phyloP scores from a whole-genome alignment of 2,113 vertebrate genomes.

The Mormyrus lacerda region DNA sequence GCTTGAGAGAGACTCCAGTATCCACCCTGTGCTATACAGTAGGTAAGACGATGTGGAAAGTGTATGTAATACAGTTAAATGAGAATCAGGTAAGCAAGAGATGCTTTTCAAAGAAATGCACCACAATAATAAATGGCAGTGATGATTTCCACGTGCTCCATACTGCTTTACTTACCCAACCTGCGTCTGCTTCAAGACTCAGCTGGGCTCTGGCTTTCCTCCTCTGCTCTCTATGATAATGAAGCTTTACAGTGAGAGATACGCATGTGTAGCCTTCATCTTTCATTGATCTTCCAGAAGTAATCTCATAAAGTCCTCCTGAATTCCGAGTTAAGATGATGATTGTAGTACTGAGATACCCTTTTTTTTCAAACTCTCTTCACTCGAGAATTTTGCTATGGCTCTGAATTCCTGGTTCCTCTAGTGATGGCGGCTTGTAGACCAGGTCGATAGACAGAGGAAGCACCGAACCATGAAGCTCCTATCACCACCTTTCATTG shows the following conservation, averaged over 20 bases:
- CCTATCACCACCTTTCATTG: background rate
- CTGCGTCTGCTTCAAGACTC: background rate
- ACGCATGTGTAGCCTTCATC: background rate
- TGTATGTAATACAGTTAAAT: background rate
- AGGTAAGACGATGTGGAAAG: background rate
- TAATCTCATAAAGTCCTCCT: background rate
- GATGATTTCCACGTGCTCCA: background rate
- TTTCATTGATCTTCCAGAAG: background rate
- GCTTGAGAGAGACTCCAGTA: background rate
- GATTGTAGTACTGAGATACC: background rate
- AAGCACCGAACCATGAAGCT: background rate
- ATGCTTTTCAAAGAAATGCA: background rate
- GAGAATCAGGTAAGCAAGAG: background rate
- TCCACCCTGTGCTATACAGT: background rate
- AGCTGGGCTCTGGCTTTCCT: background rate
- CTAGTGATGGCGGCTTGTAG: background rate
- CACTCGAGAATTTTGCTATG: background rate
- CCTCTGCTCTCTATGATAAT: background rate
- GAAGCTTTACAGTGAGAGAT: background rate
- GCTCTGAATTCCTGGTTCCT: background rate
- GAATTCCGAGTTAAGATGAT: background rate
- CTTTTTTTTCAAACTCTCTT: background rate
- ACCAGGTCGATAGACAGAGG: background rate
- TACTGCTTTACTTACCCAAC: background rate
- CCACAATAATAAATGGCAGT: background rate